phyloP scores from a whole-genome alignment of 64 coral and sea anemone species.

The Actinia tenebrosa region DNA sequence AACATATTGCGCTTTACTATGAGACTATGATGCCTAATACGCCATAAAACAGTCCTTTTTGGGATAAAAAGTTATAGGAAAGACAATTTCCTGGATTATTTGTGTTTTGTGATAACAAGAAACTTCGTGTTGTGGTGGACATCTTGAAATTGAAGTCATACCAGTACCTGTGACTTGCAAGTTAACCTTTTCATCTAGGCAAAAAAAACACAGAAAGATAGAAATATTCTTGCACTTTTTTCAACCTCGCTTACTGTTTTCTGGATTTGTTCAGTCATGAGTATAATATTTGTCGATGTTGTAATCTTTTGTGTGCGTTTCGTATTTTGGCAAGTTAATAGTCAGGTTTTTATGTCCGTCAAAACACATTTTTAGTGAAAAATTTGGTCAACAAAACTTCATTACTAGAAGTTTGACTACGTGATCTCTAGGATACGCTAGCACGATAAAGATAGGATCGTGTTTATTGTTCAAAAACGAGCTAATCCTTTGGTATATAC shows the following conservation, averaged over 20 bases:
- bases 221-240: background rate
- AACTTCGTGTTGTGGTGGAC: background rate
- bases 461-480: background rate
- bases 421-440: background rate
- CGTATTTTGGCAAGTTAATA: background rate
- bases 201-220: background rate
- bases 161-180: conserved; percentile 10
- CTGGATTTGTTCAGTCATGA: background rate
- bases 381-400: background rate
- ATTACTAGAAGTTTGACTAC: conserved; percentile 1
- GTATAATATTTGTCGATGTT: background rate
- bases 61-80: background rate
- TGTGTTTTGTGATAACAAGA: background rate
- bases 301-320: background rate
- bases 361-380: background rate
- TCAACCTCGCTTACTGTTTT: background rate
- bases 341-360: background rate
- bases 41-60: background rate
- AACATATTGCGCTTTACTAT: conserved; percentile 11
- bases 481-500: background rate
- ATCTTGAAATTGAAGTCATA: background rate
- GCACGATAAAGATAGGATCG: background rate
- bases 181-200: background rate
- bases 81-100: background rate
- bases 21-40: background rate